A percentile compares a stretch with the other conserved stretches of the same genome.
Conservation (phyloP, 2,888 invertebrate species). For the Rotaria sp. region DNA sequence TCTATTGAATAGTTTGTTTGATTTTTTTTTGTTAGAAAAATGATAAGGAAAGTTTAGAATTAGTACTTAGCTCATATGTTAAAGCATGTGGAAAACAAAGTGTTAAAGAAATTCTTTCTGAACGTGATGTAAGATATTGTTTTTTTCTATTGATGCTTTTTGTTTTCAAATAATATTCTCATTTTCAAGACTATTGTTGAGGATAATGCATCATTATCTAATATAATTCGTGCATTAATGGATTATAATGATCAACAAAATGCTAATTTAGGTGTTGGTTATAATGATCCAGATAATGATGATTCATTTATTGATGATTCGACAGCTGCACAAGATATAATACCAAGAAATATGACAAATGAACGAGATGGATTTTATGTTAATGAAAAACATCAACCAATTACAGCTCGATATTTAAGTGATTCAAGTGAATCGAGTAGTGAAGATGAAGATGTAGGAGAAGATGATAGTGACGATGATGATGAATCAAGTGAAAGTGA, state of each 20-base stretch:
- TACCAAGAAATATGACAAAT: not conserved
- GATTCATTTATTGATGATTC: constrained; percentile 15
- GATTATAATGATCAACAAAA: not conserved
- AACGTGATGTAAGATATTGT: not conserved
- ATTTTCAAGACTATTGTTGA: not conserved
- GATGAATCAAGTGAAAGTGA: not conserved
- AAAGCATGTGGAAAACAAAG: constrained; percentile 13
- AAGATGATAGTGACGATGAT: not conserved
- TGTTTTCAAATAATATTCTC: too few relatives aligned
- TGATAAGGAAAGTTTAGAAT: not conserved
- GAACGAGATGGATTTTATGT: constrained; percentile 18
- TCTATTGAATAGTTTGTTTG: not conserved
- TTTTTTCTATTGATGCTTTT: not conserved
- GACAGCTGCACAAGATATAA: not conserved
- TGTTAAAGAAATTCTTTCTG: not conserved
- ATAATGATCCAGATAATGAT: not conserved
- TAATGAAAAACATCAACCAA: not conserved
- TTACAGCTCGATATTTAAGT: not conserved
- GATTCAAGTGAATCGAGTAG: not conserved
- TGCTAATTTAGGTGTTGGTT: constrained; percentile 6
- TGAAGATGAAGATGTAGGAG: not conserved
- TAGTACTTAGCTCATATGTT: not conserved
- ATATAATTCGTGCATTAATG: not conserved
- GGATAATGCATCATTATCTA: not conserved
- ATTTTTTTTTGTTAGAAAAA: not conserved